These are phyloP conservation scores for Drosophila paranaensis DNA, from an alignment of 2,888 invertebrate species.

Conservation along the genomic window DNA sequence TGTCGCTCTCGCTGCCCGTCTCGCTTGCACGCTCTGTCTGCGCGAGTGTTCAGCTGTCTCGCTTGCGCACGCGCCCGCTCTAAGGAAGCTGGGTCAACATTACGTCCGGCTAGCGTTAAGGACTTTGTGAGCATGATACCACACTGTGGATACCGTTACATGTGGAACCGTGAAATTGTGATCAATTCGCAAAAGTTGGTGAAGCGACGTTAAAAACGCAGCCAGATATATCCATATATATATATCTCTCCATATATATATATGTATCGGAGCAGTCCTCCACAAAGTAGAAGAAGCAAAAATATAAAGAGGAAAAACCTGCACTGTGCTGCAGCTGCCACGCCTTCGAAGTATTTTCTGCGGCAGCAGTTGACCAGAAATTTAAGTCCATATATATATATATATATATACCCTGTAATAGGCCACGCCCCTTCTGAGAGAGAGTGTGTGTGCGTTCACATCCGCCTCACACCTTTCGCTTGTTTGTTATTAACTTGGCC, in stretches of 20 bases:
- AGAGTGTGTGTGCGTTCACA: slow-evolving; percentile 16
- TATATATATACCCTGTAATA: background rate
- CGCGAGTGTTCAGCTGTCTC: background rate
- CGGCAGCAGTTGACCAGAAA: slow-evolving; percentile 73
- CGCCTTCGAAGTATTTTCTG: slow-evolving; percentile 49
- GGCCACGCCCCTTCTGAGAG: background rate
- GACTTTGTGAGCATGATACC: slow-evolving; percentile 85
- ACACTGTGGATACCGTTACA: slow-evolving; percentile 92
- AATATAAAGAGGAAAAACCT: slow-evolving; percentile 6
- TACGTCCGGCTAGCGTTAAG: slow-evolving; percentile 62
- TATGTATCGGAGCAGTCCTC: slow-evolving; percentile 4
- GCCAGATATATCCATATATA: background rate
- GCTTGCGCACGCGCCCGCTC: slow-evolving; percentile 3
- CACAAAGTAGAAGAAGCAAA: background rate
- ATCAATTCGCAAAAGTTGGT: slow-evolving; percentile 96
- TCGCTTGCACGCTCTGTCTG: background rate
- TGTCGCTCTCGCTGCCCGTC: too few relatives aligned
- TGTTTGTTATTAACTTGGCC: slow-evolving; percentile 39
- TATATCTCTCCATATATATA: background rate
- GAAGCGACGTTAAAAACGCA: slow-evolving; percentile 93
- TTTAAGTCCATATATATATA: slow-evolving; percentile 1
- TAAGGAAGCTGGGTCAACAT: slow-evolving; percentile 29
- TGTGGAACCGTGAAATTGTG: slow-evolving; percentile 96
- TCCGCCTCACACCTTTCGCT: slow-evolving; percentile 27
- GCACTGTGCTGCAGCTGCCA: slow-evolving; percentile 40